Evolutionary conservation across 2,888 invertebrate species (phyloP), one percentile per base, ranked within the genome.

Genomic region (Glaucopsyche alexis): DNA sequence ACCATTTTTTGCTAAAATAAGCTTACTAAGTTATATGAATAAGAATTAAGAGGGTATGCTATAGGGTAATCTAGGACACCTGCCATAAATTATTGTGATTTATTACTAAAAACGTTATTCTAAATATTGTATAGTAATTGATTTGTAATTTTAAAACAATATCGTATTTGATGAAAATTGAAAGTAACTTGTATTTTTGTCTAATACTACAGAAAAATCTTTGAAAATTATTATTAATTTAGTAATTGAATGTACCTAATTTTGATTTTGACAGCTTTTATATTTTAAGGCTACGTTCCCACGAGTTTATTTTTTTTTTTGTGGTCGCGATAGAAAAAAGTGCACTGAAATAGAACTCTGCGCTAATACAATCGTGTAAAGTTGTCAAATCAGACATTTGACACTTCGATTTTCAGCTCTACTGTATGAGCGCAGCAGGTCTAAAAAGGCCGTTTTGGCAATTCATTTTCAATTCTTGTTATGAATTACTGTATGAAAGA

Each of bases 81-180:
- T 66, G 66, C 66, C 42, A 66, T 66, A 66, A 42, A 40, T 50
- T 40, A 66, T 66, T 66, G 66, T 66, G 66, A 66, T 66, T 66
- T 66, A 66, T 38, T 60, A 60, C 29, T 60, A 60, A 60, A 55
- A 13, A 55, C 29, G 8, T 11, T 60, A 60, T 60, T 60, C 60
- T 60, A 38, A 60, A 60, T 60, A 60, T 60, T 60, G 29, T 60
- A 60, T 60, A 38, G 60, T 60, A 38, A 29, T 60, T 29, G 7
- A 5, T 60, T 60, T 29, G 60, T 29, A 29, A 29, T 60, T 14
- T 29, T 11, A 55, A 19, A 55, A 55, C 8, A 19, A 19, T 55
- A 29, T 19, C 9, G 11, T 55, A 19, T 42, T 42, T 9, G 42
- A 42, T 66, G 4, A 42, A 66, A 42, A 42, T 16, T 66, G n/a